Percentiles rank a stretch among this genome's conserved stretches.
Evolutionary conservation across 2,888 invertebrate genomes (phyloP).

Genomic region (Dynastes hyllus): DNA sequence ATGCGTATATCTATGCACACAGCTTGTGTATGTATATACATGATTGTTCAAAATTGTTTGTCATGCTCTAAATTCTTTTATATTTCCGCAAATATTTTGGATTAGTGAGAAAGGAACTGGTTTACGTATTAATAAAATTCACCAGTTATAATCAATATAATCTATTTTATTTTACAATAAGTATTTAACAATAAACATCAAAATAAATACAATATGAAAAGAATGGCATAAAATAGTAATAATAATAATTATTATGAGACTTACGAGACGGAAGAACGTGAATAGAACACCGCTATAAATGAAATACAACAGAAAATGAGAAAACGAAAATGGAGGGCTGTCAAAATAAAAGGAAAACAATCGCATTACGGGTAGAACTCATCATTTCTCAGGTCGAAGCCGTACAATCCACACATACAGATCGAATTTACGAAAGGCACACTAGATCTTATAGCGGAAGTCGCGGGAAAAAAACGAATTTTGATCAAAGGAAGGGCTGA

Average conservation of each 20-base stretch:
- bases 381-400: constrained; percentile 60
- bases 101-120: too few relatives aligned
- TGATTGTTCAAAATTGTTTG: too few relatives aligned
- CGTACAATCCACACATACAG: constrained; percentile 71
- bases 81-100: background rate
- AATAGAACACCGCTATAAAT: constrained; percentile 58
- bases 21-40: too few relatives aligned
- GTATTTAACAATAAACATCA: constrained; percentile 67
- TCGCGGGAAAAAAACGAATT: constrained; percentile 54
- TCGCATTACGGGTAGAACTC: constrained; percentile 26
- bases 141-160: constrained; percentile 58
- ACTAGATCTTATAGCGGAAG: constrained; percentile 57
- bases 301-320: constrained; percentile 43
- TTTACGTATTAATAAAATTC: constrained; percentile 8
- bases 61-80: background rate
- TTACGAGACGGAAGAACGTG: constrained; percentile 57
- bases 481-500: constrained; percentile 63
- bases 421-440: constrained; percentile 51
- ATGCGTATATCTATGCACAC: too few relatives aligned
- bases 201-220: constrained; percentile 66
- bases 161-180: constrained; percentile 67
- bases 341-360: constrained; percentile 19
- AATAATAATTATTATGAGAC: constrained; percentile 49
- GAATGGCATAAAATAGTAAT: constrained; percentile 59
- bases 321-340: constrained; percentile 20